Evolutionary conservation across 2,888 invertebrate species (phyloP).

Genomic region (Leptopilina syphax): DNA sequence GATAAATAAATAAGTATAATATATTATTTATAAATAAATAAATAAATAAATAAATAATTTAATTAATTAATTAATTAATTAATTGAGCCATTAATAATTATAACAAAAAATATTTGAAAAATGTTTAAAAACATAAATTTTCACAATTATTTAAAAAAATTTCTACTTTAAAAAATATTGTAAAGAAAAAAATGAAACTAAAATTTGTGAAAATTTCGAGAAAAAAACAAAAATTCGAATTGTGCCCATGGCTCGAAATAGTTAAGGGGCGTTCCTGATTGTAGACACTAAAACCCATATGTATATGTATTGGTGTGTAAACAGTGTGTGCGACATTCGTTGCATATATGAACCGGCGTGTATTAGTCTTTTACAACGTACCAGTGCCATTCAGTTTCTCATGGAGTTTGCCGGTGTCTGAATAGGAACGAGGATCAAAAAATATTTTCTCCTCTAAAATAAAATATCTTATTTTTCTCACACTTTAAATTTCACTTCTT

Average conservation of each 20-base stretch:
- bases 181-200: too few relatives aligned
- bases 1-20: too few relatives aligned
- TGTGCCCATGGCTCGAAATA: constrained; percentile 18
- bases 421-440: constrained; percentile 39
- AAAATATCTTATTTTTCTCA: constrained; percentile 37
- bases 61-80: too few relatives aligned
- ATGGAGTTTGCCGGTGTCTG: constrained; percentile 49
- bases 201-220: background rate
- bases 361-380: background rate
- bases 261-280: constrained; percentile 9
- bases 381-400: constrained; percentile 28
- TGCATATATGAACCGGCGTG: background rate
- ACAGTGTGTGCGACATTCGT: background rate
- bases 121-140: too few relatives aligned
- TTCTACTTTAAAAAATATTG: too few relatives aligned
- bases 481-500: background rate
- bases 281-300: background rate
- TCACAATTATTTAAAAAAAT: too few relatives aligned
- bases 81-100: too few relatives aligned
- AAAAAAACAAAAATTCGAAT: background rate
- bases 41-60: too few relatives aligned
- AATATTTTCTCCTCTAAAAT: background rate
- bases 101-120: too few relatives aligned
- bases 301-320: constrained; percentile 22
- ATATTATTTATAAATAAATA: too few relatives aligned